phyloP scores from a whole-genome alignment of 2,888 invertebrate genomes.

The Pollenia griseotomentosa region DNA sequence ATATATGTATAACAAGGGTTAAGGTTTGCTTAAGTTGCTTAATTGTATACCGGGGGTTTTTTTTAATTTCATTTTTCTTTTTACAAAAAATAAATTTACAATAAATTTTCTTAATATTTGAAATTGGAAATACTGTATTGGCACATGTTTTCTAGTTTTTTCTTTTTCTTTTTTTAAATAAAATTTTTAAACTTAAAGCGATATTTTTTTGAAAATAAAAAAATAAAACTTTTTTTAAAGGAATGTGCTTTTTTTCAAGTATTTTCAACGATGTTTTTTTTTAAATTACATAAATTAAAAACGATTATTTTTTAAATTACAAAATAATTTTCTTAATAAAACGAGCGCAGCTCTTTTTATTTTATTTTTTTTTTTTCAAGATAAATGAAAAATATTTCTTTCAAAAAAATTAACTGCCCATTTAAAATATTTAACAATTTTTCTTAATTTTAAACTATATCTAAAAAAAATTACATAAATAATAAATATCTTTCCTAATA shows the following conservation, averaged over 20 bases:
- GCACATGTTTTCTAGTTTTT: slow-evolving; percentile 61
- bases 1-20: slow-evolving; percentile 53
- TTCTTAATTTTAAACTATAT: slow-evolving; percentile 42
- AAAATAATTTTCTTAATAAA: slow-evolving; percentile 55
- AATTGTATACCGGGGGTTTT: slow-evolving; percentile 14
- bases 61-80: slow-evolving; percentile 32
- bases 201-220: slow-evolving; percentile 30
- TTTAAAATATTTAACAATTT: slow-evolving; percentile 55
- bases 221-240: slow-evolving; percentile 44
- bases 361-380: slow-evolving; percentile 9
- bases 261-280: slow-evolving; percentile 57
- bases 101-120: slow-evolving; percentile 33
- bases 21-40: background rate
- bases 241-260: slow-evolving; percentile 69
- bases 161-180: slow-evolving; percentile 20
- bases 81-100: slow-evolving; percentile 47
- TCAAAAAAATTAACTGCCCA: slow-evolving; percentile 59
- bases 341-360: slow-evolving; percentile 70
- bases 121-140: slow-evolving; percentile 71
- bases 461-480: slow-evolving; percentile 3
- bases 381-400: slow-evolving; percentile 43
- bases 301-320: slow-evolving; percentile 25
- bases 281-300: slow-evolving; percentile 36
- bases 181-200: slow-evolving; percentile 30
- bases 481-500: slow-evolving; percentile 2